phyloP scores from a whole-genome alignment of 2,113 vertebrate species.

The Corapipo altera region DNA sequence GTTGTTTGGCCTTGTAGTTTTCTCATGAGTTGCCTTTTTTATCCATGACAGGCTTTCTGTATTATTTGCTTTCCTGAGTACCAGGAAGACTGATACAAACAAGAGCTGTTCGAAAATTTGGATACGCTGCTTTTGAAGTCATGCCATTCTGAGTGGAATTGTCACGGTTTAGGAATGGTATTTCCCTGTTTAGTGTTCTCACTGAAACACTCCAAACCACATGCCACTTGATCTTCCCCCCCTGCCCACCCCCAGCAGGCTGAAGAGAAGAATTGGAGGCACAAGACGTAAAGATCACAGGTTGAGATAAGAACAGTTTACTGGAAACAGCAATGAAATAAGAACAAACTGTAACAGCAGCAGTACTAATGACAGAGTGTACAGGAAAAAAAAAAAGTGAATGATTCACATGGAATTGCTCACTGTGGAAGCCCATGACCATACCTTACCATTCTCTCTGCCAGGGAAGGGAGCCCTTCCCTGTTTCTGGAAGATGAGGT shows the following conservation, averaged over 20 bases:
- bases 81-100: not conserved
- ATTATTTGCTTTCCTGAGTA: not conserved
- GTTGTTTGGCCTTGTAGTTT: not conserved
- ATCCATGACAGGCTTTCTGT: not conserved
- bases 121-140: not conserved
- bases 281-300: not conserved
- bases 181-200: not conserved
- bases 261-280: not conserved
- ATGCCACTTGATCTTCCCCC: accelerated
- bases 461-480: accelerated
- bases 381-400: not conserved
- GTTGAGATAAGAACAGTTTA: not conserved
- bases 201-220: not conserved
- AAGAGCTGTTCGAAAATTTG: not conserved
- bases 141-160: not conserved
- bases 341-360: not conserved
- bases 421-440: not conserved
- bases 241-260: accelerated
- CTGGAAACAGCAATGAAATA: not conserved
- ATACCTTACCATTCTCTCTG: not conserved
- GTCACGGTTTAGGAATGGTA: not conserved
- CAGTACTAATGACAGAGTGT: not conserved
- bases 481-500: not conserved
- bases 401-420: not conserved
- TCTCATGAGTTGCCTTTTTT: not conserved